Percentiles rank a stretch among this genome's conserved stretches.
phyloP scores from a whole-genome alignment of 2,888 invertebrate genomes.

The Drosophila hamatofila region DNA sequence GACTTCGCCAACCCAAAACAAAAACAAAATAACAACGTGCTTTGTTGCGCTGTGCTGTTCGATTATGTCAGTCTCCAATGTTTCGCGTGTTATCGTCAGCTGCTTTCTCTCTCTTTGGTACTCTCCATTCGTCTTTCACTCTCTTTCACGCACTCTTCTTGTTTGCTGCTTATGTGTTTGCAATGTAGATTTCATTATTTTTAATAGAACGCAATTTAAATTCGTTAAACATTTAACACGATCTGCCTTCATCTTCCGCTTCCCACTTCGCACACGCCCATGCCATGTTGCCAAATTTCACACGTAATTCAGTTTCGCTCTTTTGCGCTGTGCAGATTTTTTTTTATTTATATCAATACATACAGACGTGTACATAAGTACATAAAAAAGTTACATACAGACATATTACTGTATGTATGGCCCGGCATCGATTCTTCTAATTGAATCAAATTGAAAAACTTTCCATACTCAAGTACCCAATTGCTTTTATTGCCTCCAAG shows the following conservation, averaged over 20 bases:
- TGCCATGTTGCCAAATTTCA: constrained; percentile 33
- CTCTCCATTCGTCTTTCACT: constrained; percentile 10
- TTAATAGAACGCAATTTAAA: constrained; percentile 72
- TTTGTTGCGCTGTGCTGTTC: constrained; percentile 25
- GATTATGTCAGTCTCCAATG: constrained; percentile 64
- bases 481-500: constrained; percentile 23
- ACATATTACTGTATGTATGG: background rate
- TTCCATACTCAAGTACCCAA: constrained; percentile 33
- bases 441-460: constrained; percentile 52
- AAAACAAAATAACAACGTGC: constrained; percentile 61
- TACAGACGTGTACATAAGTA: background rate
- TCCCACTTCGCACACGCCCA: constrained; percentile 22
- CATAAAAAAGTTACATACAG: background rate
- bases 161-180: constrained; percentile 27
- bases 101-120: constrained; percentile 21
- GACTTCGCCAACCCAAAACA: constrained; percentile 46
- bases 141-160: constrained; percentile 28
- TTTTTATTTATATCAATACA: constrained; percentile 4
- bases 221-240: constrained; percentile 56
- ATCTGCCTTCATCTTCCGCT: constrained; percentile 38
- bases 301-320: constrained; percentile 13
- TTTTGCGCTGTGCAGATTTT: constrained; percentile 20
- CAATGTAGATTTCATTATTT: constrained; percentile 53
- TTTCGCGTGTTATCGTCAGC: constrained; percentile 36
- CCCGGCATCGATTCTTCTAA: constrained; percentile 30